A percentile compares a stretch with the other conserved stretches of the same genome.
Conservation (phyloP, 2,113 vertebrate genomes). For the Osmerus eperlanus region DNA sequence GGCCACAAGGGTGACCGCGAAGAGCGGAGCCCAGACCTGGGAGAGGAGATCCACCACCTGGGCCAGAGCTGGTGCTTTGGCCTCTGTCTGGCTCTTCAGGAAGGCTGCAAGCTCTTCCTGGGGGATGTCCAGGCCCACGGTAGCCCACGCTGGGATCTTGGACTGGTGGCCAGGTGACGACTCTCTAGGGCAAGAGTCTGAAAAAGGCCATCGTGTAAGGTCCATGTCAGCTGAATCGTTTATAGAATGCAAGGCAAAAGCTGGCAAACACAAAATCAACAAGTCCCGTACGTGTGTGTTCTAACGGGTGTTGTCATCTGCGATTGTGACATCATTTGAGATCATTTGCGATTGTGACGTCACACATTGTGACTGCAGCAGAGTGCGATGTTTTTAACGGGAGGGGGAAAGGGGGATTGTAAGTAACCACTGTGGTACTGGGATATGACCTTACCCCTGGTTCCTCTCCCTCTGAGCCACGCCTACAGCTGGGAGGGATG, state of each 20-base stretch:
- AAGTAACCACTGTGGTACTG: no score
- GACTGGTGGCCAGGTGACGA: constrained; percentile 2
- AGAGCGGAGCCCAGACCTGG: not conserved
- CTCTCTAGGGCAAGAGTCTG: constrained; percentile 19
- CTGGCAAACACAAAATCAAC: no score
- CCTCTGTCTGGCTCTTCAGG: not conserved
- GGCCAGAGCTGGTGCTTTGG: not conserved
- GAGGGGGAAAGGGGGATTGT: no score
- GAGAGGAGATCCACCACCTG: not conserved
- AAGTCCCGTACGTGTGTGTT: no score
- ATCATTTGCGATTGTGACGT: no score
- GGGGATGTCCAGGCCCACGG: constrained; percentile 1
- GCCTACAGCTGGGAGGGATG: constrained; percentile 79
- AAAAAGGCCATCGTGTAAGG: constrained; percentile 39
- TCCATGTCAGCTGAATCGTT: constrained; percentile 11
- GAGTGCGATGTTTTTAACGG: no score
- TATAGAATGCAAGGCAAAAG: no score
- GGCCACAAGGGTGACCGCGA: not conserved
- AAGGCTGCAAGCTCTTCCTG: not conserved
- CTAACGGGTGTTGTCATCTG: no score
- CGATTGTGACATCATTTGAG: no score
- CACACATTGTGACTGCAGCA: no score
- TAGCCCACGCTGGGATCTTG: constrained; percentile 1
- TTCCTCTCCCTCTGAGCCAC: constrained; percentile 74
- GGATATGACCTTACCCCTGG: constrained; percentile 79